Base-by-base conservation (phyloP, 1,140 invertebrate genomes). In the Drosophila neocordata region DNA sequence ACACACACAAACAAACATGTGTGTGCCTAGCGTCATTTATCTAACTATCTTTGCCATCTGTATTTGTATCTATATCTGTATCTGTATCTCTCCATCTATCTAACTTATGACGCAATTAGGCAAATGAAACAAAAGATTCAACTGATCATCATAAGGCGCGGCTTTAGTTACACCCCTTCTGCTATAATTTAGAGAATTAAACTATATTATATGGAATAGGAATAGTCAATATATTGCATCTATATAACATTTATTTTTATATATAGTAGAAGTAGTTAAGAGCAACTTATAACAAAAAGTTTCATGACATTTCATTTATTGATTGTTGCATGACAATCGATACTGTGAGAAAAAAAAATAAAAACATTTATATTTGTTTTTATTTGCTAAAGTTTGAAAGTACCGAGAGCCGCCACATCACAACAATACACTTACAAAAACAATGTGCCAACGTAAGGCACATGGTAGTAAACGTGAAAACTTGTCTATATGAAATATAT, bases 101-200 rank as follows among this genome's bases (percentile, higher is more conserved):
- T 66, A 72, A 74, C 69, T 87, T 87, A 75, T 85, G 81, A 85
- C 81, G 81, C 82, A 85, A 85, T 85, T 81, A 65, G 52, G 15
- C 65, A 63, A 64, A 48, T 48, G 41, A 68, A 65, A 65, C 69
- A 65, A 64, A 59, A 59, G 31, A 59, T 11, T 84, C 77, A 69
- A 68, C 70, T 48, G 69, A 77, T 80, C 61, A 63, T 63, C 22
- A 13, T 24, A 52, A 51, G 68, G 69, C 41, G 68, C 71, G 71
- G 31, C 31, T n/a, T 9, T 31, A 22, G 59, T 24, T 24, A 18
- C 13, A 5, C 51, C 34, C n/a, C 51, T 18, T 22, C 18, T 24
- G n/a, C n/a, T 4, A 1, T 4, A 34, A 20, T n/a, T 12, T 37
- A 61, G 73, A 56, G 64, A 77, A 87, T 87, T 76, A 78, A 78